These are phyloP conservation scores for Corydoras sp. DNA, from an alignment of 2,113 vertebrate species.

Conservation along the genomic window DNA sequence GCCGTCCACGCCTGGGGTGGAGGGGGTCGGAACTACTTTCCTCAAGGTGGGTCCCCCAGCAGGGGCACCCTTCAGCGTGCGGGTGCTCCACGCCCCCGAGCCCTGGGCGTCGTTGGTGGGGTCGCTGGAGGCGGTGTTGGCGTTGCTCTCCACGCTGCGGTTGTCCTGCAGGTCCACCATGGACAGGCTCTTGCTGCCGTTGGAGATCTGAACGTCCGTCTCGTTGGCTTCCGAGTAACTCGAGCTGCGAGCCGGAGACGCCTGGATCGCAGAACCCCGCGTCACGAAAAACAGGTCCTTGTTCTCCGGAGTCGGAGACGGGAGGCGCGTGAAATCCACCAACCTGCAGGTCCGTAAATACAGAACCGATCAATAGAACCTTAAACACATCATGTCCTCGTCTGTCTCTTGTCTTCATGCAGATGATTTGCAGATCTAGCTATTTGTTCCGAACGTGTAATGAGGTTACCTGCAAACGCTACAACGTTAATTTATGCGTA, in stretches of 20 bases:
- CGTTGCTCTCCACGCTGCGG: conserved; percentile 71
- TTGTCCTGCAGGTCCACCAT: conserved; percentile 93
- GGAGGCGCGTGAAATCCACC: conserved; percentile 97
- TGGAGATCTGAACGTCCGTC: conserved; percentile 82
- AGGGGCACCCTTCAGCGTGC: conserved; percentile 59
- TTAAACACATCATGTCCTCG: conserved; percentile 11
- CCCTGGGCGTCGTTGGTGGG: conserved; percentile 69
- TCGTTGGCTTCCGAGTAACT: conserved; percentile 96
- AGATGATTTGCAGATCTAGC: not conserved
- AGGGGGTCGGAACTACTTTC: conserved; percentile 75
- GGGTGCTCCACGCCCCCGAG: conserved; percentile 61
- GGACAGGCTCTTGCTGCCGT: conserved; percentile 89
- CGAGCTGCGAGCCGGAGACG: conserved; percentile 90
- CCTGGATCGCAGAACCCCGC: conserved; percentile 87
- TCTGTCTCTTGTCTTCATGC: not conserved
- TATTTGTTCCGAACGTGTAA: no score
- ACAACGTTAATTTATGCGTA: no score
- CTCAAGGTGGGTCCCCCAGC: conserved; percentile 70
- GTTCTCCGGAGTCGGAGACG: conserved; percentile 98
- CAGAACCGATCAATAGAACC: conserved; percentile 8
- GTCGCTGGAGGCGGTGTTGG: conserved; percentile 64
- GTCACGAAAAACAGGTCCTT: conserved; percentile 99
- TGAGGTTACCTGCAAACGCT: no score
- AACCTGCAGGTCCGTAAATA: conserved; percentile 63
- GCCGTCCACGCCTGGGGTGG: conserved; percentile 70